phyloP scores from a whole-genome alignment of 2,888 invertebrate genomes.

The Aleiodes alternator region DNA sequence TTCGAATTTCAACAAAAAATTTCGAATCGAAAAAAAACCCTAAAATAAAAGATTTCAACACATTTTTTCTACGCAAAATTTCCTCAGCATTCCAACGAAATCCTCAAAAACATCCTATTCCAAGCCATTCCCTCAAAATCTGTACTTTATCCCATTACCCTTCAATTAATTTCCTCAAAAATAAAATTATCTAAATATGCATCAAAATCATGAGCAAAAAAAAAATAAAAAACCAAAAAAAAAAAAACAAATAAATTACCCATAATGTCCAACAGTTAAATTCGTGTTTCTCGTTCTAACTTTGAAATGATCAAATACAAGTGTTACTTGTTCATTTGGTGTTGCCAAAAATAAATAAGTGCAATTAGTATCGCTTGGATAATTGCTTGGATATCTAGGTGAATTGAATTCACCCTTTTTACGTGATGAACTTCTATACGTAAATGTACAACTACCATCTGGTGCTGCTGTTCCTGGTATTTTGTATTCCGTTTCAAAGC shows the following conservation, averaged over 20 bases:
- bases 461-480: conserved; percentile 96
- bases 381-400: conserved; percentile 96
- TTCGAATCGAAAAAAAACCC: not conserved
- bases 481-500: conserved; percentile 86
- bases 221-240: too few relatives aligned
- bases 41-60: not conserved
- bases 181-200: too few relatives aligned
- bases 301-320: conserved; percentile 94
- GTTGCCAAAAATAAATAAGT: conserved; percentile 92
- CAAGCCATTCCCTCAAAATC: too few relatives aligned
- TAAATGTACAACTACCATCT: conserved; percentile 93
- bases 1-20: not conserved
- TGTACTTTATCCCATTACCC: too few relatives aligned
- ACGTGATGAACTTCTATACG: conserved; percentile 90
- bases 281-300: conserved; percentile 89
- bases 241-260: conserved; percentile 75
- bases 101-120: too few relatives aligned
- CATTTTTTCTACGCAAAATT: not conserved
- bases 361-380: conserved; percentile 96
- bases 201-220: too few relatives aligned
- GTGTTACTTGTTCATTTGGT: conserved; percentile 91
- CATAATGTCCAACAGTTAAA: conserved; percentile 85
- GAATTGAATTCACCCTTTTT: conserved; percentile 96
- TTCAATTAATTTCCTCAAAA: too few relatives aligned
- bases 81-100: too few relatives aligned